phyloP scores from a whole-genome alignment of 2,113 vertebrate genomes.

The Pteruthius melanotis region DNA sequence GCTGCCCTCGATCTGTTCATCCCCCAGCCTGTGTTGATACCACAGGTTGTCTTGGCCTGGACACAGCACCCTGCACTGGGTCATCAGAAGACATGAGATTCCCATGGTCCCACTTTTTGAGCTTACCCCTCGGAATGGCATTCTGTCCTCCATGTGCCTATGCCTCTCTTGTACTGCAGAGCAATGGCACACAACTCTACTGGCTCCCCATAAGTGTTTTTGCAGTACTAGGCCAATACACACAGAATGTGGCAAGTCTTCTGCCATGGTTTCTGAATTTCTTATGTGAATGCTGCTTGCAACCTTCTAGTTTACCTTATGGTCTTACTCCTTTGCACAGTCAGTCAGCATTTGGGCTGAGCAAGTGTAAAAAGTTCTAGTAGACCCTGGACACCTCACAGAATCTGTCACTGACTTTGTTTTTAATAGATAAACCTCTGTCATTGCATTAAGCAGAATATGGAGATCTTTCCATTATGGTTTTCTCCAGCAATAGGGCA shows the following conservation, averaged over 20 bases:
- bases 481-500: background rate
- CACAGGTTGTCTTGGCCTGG: too few species aligned
- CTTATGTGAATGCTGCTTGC: background rate
- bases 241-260: fast-evolving
- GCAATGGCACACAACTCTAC: background rate
- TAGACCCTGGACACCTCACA: background rate
- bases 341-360: background rate
- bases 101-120: background rate
- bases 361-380: background rate
- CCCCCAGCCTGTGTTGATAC: too few species aligned
- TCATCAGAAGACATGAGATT: background rate
- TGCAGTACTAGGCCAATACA: background rate
- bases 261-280: background rate
- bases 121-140: background rate
- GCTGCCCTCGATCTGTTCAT: background rate
- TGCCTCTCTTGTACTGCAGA: background rate
- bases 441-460: background rate
- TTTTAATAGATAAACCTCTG: background rate
- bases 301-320: background rate
- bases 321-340: background rate
- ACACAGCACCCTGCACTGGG: background rate
- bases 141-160: too few species aligned
- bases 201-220: background rate
- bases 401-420: fast-evolving
- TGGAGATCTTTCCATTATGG: background rate